phyloP scores from a whole-genome alignment of 2,113 vertebrate genomes.

The Tragelaphus imberbis region DNA sequence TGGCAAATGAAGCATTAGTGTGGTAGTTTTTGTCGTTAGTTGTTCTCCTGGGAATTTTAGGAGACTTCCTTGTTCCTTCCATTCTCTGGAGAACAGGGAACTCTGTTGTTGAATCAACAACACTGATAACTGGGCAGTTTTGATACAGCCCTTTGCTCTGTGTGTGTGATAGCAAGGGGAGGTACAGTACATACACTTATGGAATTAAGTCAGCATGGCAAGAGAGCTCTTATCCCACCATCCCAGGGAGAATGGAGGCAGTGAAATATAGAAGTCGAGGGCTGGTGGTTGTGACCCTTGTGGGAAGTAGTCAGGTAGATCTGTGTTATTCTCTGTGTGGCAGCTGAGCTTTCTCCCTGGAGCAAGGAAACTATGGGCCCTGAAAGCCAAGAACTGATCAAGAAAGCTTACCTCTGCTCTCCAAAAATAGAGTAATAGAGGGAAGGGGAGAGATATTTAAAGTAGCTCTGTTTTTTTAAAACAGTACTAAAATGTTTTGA shows the following conservation, averaged over 20 bases:
- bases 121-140: background rate
- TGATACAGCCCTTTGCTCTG: background rate
- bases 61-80: background rate
- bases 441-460: background rate
- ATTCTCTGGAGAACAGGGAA: background rate
- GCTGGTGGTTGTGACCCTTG: background rate
- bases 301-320: constrained; percentile 3
- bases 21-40: background rate
- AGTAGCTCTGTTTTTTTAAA: background rate
- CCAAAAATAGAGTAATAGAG: background rate
- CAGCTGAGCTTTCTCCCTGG: background rate
- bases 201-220: background rate
- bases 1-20: background rate
- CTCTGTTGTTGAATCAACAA: background rate
- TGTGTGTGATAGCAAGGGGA: background rate
- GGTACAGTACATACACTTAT: background rate
- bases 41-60: background rate
- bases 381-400: constrained; percentile 18
- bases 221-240: background rate
- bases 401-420: background rate
- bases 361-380: background rate
- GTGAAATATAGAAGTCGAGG: background rate
- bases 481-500: background rate
- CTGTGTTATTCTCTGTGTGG: constrained; percentile 7
- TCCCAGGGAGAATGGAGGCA: background rate